Percentiles rank a stretch among this genome's conserved stretches.
phyloP scores from a whole-genome alignment of 2,888 invertebrate species.

The Cordylochernes scorpioides region DNA sequence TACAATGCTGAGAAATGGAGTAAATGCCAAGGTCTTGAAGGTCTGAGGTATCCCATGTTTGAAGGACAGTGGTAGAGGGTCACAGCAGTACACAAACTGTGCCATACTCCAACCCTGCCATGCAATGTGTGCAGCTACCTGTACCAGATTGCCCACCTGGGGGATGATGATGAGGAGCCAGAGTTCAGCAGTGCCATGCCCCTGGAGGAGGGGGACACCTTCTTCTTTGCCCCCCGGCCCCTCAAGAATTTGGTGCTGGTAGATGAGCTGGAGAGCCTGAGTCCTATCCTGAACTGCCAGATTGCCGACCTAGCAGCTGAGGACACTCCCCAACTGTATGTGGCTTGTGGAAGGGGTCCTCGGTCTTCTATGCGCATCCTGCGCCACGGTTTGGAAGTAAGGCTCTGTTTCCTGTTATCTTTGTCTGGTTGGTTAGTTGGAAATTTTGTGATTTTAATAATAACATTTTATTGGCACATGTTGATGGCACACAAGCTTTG shows the following conservation, averaged over 20 bases:
- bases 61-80: no score
- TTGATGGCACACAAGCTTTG: no score
- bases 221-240: conserved; percentile 84
- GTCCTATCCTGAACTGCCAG: conserved; percentile 56
- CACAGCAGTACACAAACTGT: no score
- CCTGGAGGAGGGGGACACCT: conserved; percentile 90
- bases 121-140: no score
- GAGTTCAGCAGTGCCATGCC: conserved; percentile 97
- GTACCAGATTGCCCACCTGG: conserved; percentile 96
- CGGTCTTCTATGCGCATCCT: conserved; percentile 73
- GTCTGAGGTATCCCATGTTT: no score
- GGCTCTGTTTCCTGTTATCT: no score
- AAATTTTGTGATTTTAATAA: no score
- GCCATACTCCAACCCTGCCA: no score
- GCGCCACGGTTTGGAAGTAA: conserved; percentile 77
- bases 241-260: conserved; percentile 81
- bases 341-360: conserved; percentile 82
- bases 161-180: conserved; percentile 94
- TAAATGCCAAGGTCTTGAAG: no score
- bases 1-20: no score
- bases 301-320: conserved; percentile 87
- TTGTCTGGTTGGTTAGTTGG: no score
- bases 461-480: no score
- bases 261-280: conserved; percentile 83
- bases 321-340: conserved; percentile 91